A percentile compares a stretch with the other conserved stretches of the same genome.
These are phyloP conservation scores for Cirrhinus mrigala DNA, from an alignment of 2,797 vertebrate genomes.

Conservation along the genomic window DNA sequence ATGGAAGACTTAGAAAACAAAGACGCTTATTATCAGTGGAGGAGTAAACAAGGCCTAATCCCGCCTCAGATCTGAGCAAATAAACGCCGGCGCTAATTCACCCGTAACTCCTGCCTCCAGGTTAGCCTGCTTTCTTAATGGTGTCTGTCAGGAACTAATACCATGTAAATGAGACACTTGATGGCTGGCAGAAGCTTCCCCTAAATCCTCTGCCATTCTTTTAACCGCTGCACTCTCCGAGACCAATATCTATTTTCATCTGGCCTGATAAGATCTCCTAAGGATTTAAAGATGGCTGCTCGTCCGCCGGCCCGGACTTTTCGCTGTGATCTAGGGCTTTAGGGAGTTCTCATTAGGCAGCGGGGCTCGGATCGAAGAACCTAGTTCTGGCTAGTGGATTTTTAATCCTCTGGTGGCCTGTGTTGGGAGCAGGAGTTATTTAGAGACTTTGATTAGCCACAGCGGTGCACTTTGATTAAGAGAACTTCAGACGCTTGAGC, in stretches of 20 bases:
- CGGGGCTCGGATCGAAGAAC: conserved; percentile 91
- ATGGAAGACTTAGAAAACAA: conserved; percentile 78
- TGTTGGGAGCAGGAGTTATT: conserved; percentile 96
- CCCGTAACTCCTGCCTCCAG: conserved; percentile 80
- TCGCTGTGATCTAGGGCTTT: conserved; percentile 95
- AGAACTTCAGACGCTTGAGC: conserved; percentile 91
- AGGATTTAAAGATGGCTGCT: conserved; percentile 93
- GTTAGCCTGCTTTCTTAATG: conserved; percentile 73
- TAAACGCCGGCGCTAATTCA: conserved; percentile 81
- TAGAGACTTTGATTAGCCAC: conserved; percentile 98
- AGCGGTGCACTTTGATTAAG: conserved; percentile 94
- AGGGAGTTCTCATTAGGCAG: conserved; percentile 97
- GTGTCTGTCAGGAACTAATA: conserved; percentile 82
- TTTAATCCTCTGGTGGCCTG: conserved; percentile 97
- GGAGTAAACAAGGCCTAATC: conserved; percentile 84
- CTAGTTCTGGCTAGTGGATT: conserved; percentile 96
- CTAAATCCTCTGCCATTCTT: conserved; percentile 94
- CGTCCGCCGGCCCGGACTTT: conserved; percentile 82
- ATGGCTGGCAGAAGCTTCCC: conserved; percentile 74
- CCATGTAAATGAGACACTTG: conserved; percentile 86
- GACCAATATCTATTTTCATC: conserved; percentile 99
- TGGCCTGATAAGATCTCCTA: conserved; percentile 96
- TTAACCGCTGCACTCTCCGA: conserved; percentile 94
- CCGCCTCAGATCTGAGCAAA: conserved; percentile 83
- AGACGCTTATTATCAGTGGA: conserved; percentile 73